These are phyloP conservation scores for Epirrhoe alternata DNA, from an alignment of 2,888 invertebrate species.

Conservation along the genomic window DNA sequence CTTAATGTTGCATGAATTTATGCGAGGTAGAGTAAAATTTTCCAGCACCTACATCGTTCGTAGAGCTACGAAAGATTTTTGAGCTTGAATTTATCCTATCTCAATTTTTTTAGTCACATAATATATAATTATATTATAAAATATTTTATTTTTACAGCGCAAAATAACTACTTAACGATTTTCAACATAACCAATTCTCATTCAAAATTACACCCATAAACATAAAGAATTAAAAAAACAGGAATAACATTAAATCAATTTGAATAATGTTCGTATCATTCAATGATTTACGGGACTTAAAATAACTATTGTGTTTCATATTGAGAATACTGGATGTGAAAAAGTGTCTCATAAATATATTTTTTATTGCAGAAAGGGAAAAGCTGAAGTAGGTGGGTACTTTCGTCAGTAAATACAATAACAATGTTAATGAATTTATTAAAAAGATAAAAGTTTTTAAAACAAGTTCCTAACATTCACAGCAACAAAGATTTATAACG, in stretches of 20 bases:
- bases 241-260: slow-evolving; percentile 47
- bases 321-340: background rate
- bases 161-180: slow-evolving; percentile 8
- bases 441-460: too few relatives aligned
- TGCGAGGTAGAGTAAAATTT: slow-evolving; percentile 47
- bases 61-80: slow-evolving; percentile 49
- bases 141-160: too few relatives aligned
- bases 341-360: background rate
- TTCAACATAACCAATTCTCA: slow-evolving; percentile 35
- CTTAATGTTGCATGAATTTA: slow-evolving; percentile 42
- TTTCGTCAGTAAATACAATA: too few relatives aligned
- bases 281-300: slow-evolving; percentile 37
- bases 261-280: slow-evolving; percentile 46
- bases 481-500: too few relatives aligned
- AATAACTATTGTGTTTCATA: slow-evolving; percentile 46
- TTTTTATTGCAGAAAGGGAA: background rate
- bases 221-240: slow-evolving; percentile 43
- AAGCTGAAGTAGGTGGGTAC: too few relatives aligned
- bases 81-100: too few relatives aligned
- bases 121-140: too few relatives aligned
- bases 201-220: slow-evolving; percentile 36
- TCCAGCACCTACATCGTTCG: slow-evolving; percentile 51
- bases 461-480: too few relatives aligned
- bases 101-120: too few relatives aligned
- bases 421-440: too few relatives aligned